These are phyloP conservation scores for Equus quagga DNA, from an alignment of 2,113 vertebrate species.

Conservation along the genomic window DNA sequence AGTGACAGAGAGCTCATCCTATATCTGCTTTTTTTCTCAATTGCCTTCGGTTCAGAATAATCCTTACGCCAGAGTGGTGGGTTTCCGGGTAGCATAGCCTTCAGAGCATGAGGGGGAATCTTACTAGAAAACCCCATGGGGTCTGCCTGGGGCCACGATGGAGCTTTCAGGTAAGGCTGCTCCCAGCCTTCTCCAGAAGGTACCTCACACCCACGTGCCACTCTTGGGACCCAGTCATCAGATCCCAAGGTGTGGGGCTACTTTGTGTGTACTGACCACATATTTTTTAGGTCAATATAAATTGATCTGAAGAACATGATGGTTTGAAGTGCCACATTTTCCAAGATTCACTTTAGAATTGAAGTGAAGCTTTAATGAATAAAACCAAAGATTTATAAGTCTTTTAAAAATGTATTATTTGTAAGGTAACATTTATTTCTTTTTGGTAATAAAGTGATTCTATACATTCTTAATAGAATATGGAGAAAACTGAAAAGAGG, in stretches of 20 bases:
- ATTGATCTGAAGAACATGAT: not conserved
- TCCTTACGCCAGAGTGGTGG: not conserved
- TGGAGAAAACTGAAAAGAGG: not conserved
- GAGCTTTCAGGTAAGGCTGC: not conserved
- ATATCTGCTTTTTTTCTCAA: not conserved
- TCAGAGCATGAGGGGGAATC: not conserved
- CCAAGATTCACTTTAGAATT: slow-evolving; percentile 33
- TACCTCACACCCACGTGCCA: not conserved
- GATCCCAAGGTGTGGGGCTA: not conserved
- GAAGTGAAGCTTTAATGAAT: not conserved
- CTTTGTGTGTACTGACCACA: not conserved
- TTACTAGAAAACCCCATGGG: not conserved
- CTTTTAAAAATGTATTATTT: slow-evolving; percentile 21
- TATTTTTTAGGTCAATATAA: not conserved
- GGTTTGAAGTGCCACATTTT: not conserved
- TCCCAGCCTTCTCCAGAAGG: not conserved
- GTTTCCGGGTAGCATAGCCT: not conserved
- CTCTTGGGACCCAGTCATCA: not conserved
- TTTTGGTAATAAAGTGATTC: slow-evolving; percentile 6
- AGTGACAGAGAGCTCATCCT: not conserved
- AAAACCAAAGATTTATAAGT: not conserved
- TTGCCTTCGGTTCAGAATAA: not conserved
- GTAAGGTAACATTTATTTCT: not conserved
- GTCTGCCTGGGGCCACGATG: not conserved
- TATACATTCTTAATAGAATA: not conserved